Evolutionary conservation across 2,888 invertebrate genomes (phyloP), one percentile per base, ranked within the genome.

Genomic region (Apeira syringaria): DNA sequence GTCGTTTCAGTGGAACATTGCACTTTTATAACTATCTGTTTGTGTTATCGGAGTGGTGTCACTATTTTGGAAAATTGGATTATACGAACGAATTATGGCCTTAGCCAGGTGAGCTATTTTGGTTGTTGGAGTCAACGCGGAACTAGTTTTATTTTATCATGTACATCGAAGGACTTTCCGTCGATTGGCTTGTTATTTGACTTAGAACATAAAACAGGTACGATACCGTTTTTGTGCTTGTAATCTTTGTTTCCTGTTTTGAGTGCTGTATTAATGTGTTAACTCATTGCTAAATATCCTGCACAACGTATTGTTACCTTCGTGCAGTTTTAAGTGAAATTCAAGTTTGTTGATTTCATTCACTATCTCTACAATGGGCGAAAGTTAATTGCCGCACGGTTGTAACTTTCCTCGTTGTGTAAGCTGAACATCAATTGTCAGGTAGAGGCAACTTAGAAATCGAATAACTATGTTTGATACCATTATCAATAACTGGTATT

Each of bases 81-180:
- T 88, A 79, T 85, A 85, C 86, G 80, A 85, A 80, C 77, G 82
- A 80, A 88, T 85, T 80, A 89, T 89, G 89, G 89, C 89, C 84
- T 88, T 89, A 89, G 89, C 89, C 82, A 89, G 89, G 89, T 89
- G 80, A 88, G 89, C 80, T 89, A 88, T 89, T 88, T 87, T 81
- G 72, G 86, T 85, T 86, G 85, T 80, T 87, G 80, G 74, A 84
- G 84, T 85, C 85, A 86, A 87, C 85, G 70, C 87, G 87, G 87
- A 88, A 88, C 82, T 86, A 79, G 79, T 84, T 80, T n/a, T 82
- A 78, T 80, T 84, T 84, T 80, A 80, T 79, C 78, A 77, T 82
- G 71, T 70, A 74, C 76, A 68, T 77, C 81, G 80, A 84, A 80
- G 83, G 80, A 82, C 77, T 76, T 75, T 76, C 64, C 74, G 74